Conservation (phyloP, 2,888 invertebrate species). For the Apamea monoglypha region DNA sequence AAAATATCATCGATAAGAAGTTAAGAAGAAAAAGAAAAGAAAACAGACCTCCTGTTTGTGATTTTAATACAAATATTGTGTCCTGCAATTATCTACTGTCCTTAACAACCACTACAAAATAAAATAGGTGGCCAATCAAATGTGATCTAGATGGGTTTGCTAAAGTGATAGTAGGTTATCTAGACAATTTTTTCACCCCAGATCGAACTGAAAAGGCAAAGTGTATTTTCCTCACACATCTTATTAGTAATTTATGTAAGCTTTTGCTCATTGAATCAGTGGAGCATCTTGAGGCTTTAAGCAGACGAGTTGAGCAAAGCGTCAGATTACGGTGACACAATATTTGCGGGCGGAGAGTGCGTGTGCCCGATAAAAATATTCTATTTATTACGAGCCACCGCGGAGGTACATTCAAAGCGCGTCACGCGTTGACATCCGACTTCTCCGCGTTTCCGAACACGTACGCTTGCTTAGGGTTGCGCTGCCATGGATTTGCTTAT, state of each 20-base stretch:
- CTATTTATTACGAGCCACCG: conserved; percentile 86
- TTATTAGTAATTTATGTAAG: conserved; percentile 55
- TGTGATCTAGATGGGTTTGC: neutral
- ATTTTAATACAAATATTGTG: neutral
- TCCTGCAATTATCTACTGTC: neutral
- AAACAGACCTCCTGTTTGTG: neutral
- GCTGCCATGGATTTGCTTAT: conserved; percentile 56
- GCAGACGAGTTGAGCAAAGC: conserved; percentile 59
- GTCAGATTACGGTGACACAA: conserved; percentile 80
- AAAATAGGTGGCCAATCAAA: neutral
- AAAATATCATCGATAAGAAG: neutral
- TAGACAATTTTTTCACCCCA: neutral
- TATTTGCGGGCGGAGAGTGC: conserved; percentile 86
- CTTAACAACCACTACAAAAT: neutral
- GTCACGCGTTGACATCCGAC: conserved; percentile 88
- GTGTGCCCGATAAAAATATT: conserved; percentile 89
- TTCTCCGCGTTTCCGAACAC: conserved; percentile 79
- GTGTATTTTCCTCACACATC: conserved; percentile 33
- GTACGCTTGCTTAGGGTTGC: conserved; percentile 73
- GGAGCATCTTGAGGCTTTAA: conserved; percentile 64
- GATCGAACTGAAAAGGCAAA: conserved; percentile 9
- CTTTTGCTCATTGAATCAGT: conserved; percentile 62
- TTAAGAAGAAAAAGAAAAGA: neutral
- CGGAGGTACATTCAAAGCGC: conserved; percentile 85
- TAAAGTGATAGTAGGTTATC: neutral